These are phyloP conservation scores for Exephanes ischioxanthus DNA, from an alignment of 2,888 invertebrate species.

Conservation along the genomic window DNA sequence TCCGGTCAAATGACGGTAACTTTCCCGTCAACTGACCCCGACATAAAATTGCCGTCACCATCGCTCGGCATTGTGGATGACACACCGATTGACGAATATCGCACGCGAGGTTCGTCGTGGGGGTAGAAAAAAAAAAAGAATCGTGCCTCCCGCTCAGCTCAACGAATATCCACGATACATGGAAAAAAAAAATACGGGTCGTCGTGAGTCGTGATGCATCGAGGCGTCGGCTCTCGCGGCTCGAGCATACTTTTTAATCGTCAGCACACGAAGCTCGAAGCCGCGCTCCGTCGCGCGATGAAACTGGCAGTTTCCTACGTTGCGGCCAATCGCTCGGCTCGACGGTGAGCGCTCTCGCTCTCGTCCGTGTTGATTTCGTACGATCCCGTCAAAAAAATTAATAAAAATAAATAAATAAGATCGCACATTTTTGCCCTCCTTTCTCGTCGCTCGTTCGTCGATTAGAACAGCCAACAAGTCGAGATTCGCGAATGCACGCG, in stretches of 20 bases:
- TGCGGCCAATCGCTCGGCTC: background rate
- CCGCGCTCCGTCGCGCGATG: background rate
- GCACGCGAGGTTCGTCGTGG: slow-evolving; percentile 21
- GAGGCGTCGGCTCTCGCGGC: slow-evolving; percentile 25
- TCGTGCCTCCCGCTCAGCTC: slow-evolving; percentile 19
- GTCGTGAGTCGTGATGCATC: slow-evolving; percentile 18
- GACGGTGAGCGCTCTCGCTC: background rate
- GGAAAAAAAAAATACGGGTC: background rate
- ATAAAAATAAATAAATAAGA: background rate
- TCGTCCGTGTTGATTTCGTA: background rate
- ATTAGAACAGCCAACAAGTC: background rate
- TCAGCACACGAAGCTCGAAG: too few relatives aligned
- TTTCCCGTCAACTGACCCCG: too few relatives aligned
- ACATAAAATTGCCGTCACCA: background rate
- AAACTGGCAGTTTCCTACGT: background rate
- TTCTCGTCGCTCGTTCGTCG: background rate
- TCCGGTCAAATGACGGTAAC: too few relatives aligned
- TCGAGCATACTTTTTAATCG: too few relatives aligned
- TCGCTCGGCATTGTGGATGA: background rate
- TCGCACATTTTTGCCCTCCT: background rate
- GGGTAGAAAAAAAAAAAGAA: slow-evolving; percentile 16
- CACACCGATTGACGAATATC: background rate
- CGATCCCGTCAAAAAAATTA: background rate
- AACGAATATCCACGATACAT: slow-evolving; percentile 12
- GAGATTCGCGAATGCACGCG: background rate